Conservation (phyloP, 2,888 invertebrate genomes). For the Adineta ricciae region DNA sequence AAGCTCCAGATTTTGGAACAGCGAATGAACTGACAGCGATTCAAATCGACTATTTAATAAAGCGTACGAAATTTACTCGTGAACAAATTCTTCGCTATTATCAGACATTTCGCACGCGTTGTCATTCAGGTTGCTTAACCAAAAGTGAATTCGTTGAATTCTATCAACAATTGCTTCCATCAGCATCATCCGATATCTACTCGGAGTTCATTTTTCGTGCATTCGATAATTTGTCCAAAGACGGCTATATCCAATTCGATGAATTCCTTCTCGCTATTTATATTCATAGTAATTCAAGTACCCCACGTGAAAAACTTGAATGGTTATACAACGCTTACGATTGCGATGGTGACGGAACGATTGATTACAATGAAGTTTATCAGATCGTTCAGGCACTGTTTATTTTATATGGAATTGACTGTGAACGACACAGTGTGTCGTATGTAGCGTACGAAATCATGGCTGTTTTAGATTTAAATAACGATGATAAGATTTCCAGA, state of each 20-base stretch:
- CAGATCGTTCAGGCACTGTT: neutral
- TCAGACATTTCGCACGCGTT: neutral
- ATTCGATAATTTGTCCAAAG: neutral
- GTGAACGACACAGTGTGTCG: neutral
- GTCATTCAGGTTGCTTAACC: neutral
- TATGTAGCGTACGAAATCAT: neutral
- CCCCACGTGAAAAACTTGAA: conserved; percentile 9
- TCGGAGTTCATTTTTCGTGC: neutral
- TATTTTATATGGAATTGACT: neutral
- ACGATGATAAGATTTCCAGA: conserved; percentile 9
- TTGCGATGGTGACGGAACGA: neutral
- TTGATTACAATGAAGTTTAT: neutral
- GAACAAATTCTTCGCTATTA: neutral
- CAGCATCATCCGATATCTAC: neutral
- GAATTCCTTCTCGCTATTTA: neutral
- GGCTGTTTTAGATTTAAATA: neutral
- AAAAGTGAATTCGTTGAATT: neutral
- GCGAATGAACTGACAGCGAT: neutral
- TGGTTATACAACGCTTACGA: neutral
- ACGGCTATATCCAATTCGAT: neutral
- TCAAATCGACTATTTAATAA: neutral
- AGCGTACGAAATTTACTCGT: neutral
- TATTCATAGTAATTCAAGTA: neutral
- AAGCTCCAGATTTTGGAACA: neutral
- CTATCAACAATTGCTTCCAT: neutral